Evolutionary conservation across 1,140 invertebrate species (phyloP), one percentile per base, ranked within the genome.

Genomic region (Goniozus legneri): DNA sequence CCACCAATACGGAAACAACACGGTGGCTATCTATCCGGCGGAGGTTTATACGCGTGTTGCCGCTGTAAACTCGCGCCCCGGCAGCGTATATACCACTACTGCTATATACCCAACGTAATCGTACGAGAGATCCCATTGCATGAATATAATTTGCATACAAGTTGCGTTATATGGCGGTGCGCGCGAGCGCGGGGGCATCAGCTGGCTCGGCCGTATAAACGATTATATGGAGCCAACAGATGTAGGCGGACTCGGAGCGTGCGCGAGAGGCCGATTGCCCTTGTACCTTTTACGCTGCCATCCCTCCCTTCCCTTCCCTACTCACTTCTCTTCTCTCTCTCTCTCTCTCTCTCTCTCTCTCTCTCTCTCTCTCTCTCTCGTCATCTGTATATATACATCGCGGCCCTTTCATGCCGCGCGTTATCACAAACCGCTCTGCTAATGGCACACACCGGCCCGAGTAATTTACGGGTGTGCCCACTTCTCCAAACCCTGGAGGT

Each of bases 71-170:
- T 71, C 62, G 70, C 65, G 62, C 64, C 55, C 59, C 44, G 52
- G 67, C 58, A 67, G 59, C n/a, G n/a, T n/a, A n/a, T n/a, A n/a
- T n/a, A n/a, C n/a, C n/a, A n/a, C n/a, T n/a, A n/a, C n/a, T n/a
- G n/a, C n/a, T n/a, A n/a, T n/a, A n/a, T n/a, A n/a, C 54, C 57
- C 65, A 60, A 66, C 59, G 64, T 73, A 73, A 74, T 75, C 72
- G 67, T 69, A 71, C 63, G 68, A 69, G n/a, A n/a, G 67, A 71
- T 73, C 67, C 70, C 63, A 69, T 73, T 76, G 70, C 73, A 76
- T 75, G 72, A 74, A 75, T 76, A 75, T 76, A 72, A 75, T 76
- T 75, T 76, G 71, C 74, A 76, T 76, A 75, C 71, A 75, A 75
- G 71, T 76, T 73, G 67, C n/a, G 69, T 71, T 73, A 66, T 75